A percentile compares a stretch with the other conserved stretches of the same genome.
Evolutionary conservation across 2,888 invertebrate species (phyloP).

Genomic region (Invenusta paracnida): DNA sequence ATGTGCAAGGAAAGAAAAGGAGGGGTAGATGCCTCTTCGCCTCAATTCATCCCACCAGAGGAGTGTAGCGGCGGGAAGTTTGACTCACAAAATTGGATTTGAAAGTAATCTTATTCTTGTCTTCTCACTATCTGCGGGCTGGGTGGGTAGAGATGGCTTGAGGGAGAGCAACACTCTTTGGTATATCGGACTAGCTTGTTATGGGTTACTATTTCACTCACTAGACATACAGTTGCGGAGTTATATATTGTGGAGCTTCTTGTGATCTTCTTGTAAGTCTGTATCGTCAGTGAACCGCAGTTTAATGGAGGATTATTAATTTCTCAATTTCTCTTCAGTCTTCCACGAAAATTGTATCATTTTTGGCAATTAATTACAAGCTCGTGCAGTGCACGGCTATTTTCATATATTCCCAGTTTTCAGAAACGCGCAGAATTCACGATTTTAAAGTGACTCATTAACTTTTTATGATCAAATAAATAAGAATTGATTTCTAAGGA

Average conservation of each 20-base stretch:
- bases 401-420: background rate
- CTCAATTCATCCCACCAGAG: background rate
- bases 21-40: too few species aligned
- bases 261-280: background rate
- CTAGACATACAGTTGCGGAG: too few species aligned
- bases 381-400: background rate
- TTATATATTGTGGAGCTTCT: too few species aligned
- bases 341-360: background rate
- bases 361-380: background rate
- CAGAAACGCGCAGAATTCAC: background rate
- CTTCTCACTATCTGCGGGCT: background rate
- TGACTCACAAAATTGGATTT: slow-evolving; percentile 15
- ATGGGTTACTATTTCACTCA: too few species aligned
- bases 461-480: background rate
- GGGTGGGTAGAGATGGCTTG: background rate
- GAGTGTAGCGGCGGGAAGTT: background rate
- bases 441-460: slow-evolving; percentile 25
- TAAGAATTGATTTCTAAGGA: background rate
- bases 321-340: background rate
- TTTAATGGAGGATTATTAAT: background rate
- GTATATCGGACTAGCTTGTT: too few species aligned
- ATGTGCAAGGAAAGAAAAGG: too few species aligned
- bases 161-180: background rate
- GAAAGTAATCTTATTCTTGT: background rate
- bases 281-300: slow-evolving; percentile 18